Percentiles rank a stretch among this genome's conserved stretches.
phyloP scores from a whole-genome alignment of 2,797 vertebrate species.

The Garrulus glandarius region DNA sequence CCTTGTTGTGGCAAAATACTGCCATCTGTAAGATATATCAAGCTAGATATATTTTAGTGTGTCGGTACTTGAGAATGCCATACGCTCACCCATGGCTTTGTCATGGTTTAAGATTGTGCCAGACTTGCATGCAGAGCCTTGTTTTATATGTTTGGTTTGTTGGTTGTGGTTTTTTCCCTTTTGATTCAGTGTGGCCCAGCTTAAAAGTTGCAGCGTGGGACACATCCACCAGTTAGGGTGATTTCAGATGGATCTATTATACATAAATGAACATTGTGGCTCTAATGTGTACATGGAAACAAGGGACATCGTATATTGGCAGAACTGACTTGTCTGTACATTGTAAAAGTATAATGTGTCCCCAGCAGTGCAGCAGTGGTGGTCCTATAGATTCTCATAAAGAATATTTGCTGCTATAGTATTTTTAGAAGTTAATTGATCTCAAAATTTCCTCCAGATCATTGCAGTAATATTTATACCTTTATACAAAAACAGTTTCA shows the following conservation, averaged over 20 bases:
- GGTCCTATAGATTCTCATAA: neutral
- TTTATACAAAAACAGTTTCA: neutral
- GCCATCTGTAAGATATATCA: neutral
- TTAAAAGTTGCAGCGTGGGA: neutral
- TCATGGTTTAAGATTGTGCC: neutral
- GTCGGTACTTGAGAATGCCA: neutral
- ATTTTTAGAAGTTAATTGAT: neutral
- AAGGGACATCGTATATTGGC: neutral
- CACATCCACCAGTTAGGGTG: neutral
- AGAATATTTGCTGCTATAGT: neutral
- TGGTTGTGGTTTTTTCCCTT: neutral
- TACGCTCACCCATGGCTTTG: neutral
- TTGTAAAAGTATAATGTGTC: neutral
- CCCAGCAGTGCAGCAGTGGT: neutral
- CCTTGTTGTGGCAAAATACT: neutral
- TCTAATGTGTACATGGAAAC: neutral
- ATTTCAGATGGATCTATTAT: neutral
- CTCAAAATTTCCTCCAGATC: neutral
- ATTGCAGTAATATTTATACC: neutral
- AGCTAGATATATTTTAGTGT: neutral
- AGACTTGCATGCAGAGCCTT: neutral
- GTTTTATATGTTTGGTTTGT: neutral
- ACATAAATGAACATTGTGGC: neutral
- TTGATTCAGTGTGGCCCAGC: neutral
- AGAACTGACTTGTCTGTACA: neutral